Base-by-base conservation (phyloP, 2,888 invertebrate species). In the Melitaea athalia region DNA sequence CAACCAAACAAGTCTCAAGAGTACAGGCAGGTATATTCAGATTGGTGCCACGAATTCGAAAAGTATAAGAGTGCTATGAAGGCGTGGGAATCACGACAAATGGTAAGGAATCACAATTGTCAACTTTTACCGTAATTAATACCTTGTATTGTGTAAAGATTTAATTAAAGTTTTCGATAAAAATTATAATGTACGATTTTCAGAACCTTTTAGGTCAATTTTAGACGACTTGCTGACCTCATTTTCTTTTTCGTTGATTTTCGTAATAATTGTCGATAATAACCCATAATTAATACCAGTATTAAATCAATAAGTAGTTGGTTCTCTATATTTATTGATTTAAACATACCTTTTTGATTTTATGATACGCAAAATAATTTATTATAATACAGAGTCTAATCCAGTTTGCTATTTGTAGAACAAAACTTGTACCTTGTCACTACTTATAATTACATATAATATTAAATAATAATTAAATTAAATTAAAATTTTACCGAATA, bases 1-100 rank as follows among this genome's bases (percentile, higher is more conserved):
- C 94, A 94, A 75, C 94, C 94, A 8, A 93, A 91, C 75, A 94
- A 94, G 78, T 89, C 94, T 8, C 92, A 93, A 71, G 94, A 94
- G 76, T 94, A 94, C 80, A 93, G 93, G 82, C 93, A 94, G 79
- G 94, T 95, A 70, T 95, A 95, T 83, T 94, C 95, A 8, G 95
- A 95, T 79, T 96, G 95, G 95, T 96, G 95, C 81, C 94, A 95
- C 77, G 95, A 95, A 85, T 95, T 95, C 80, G 95, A 95, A 82
- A 94, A 94, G 80, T 95, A 95, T 86, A 95, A 95, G 84, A 93
- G 89, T 77, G 95, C 94, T 47, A 94, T 95, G 94, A 94, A 94
- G 76, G 93, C 92, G 69, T 95, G 95, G 95, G 94, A 94, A 81
- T 88, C 92, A 47, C 89, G 93, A 75, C 94, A 95, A 91, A 91